phyloP scores from a whole-genome alignment of 1,140 invertebrate species.

The Musca vetustissima region DNA sequence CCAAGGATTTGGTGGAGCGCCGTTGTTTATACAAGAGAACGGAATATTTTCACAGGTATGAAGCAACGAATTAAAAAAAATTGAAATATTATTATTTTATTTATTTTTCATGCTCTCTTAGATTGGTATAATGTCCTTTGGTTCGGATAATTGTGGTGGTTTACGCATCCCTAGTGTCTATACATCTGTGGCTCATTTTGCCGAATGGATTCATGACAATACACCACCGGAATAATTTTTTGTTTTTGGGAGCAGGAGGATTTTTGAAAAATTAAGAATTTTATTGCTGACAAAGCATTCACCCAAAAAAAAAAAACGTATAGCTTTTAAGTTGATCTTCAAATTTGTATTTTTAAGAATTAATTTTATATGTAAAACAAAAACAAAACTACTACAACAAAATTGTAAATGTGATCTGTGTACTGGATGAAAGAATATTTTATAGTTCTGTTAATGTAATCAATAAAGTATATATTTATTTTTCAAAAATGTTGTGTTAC shows the following conservation, averaged over 20 bases:
- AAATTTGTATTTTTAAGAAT: too few relatives aligned
- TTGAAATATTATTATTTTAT: conserved; percentile 12
- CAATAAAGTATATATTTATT: too few relatives aligned
- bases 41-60: conserved; percentile 64
- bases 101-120: conserved; percentile 35
- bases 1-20: conserved; percentile 70
- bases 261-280: too few relatives aligned
- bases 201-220: conserved; percentile 69
- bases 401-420: too few relatives aligned
- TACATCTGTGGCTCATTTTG: conserved; percentile 68
- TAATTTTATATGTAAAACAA: too few relatives aligned
- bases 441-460: too few relatives aligned
- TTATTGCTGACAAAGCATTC: too few relatives aligned
- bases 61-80: background rate
- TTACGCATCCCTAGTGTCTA: conserved; percentile 69
- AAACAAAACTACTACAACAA: too few relatives aligned
- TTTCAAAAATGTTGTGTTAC: too few relatives aligned
- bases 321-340: too few relatives aligned
- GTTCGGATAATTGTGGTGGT: conserved; percentile 70
- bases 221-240: conserved; percentile 61
- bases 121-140: conserved; percentile 73
- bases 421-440: too few relatives aligned
- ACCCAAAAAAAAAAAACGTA: too few relatives aligned
- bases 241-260: background rate
- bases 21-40: conserved; percentile 62